A percentile compares a stretch with the other conserved stretches of the same genome.
These are phyloP conservation scores for Tretioscincus oriximinensis DNA, from an alignment of 2,113 vertebrate species.

Conservation along the genomic window DNA sequence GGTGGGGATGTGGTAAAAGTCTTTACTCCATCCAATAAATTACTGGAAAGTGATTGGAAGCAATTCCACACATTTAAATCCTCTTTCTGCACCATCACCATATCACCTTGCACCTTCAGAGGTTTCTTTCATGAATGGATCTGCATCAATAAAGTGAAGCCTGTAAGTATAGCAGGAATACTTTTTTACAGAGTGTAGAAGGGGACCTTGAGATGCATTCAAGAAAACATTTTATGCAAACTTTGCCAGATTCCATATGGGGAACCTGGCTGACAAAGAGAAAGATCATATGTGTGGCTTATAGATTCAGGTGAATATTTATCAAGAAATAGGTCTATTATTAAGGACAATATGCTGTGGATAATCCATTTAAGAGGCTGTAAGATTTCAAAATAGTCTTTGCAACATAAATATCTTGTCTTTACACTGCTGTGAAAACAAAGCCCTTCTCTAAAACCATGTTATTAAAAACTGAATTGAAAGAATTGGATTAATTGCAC, in stretches of 20 bases:
- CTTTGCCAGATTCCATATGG: too few species aligned
- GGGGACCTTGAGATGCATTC: too few species aligned
- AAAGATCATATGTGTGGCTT: too few species aligned
- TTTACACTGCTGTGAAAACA: neutral
- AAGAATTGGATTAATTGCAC: neutral
- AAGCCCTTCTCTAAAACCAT: neutral
- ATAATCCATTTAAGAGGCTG: neutral
- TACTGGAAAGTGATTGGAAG: too few species aligned
- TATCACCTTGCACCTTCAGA: neutral
- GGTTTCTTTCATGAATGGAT: neutral
- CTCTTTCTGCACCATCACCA: neutral
- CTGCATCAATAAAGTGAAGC: too few species aligned
- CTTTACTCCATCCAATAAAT: too few species aligned
- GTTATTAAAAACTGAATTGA: neutral
- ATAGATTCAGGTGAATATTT: too few species aligned
- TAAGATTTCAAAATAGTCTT: neutral
- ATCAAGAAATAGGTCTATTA: too few species aligned
- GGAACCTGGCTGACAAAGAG: too few species aligned
- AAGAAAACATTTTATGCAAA: too few species aligned
- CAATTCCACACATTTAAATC: too few species aligned
- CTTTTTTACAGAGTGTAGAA: neutral
- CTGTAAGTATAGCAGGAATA: neutral
- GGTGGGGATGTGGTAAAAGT: too few species aligned
- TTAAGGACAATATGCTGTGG: neutral
- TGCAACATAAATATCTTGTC: neutral